These are phyloP conservation scores for Cynoglossus semilaevis DNA, from an alignment of 2,113 vertebrate genomes.

Conservation along the genomic window DNA sequence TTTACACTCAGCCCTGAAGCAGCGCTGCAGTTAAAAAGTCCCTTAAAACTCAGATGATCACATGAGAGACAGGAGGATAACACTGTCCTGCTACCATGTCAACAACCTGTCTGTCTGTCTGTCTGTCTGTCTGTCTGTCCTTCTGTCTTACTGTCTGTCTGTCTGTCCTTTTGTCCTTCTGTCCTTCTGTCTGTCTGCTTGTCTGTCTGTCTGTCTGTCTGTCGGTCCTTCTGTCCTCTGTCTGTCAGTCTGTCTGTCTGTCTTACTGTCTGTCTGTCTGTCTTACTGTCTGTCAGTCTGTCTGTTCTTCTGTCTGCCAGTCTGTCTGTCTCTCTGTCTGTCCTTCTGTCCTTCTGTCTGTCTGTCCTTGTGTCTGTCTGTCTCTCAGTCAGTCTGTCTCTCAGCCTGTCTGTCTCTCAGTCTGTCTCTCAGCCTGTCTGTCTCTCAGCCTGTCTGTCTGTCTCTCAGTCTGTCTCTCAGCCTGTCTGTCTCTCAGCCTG, in stretches of 20 bases:
- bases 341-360: slow-evolving; percentile 12
- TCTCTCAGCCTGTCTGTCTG: slow-evolving; percentile 29
- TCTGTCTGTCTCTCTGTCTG: slow-evolving; percentile 3
- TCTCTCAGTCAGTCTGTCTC: slow-evolving; percentile 27
- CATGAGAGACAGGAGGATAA: slow-evolving; percentile 73
- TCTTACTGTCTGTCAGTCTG: slow-evolving; percentile 23
- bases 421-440: no score
- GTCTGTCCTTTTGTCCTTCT: no score
- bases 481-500: no score
- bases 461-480: no score
- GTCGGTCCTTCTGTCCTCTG: no score
- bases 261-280: slow-evolving; percentile 30
- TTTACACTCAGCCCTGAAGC: slow-evolving; percentile 76
- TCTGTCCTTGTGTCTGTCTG: background rate
- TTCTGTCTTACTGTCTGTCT: slow-evolving; percentile 15
- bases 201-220: no score
- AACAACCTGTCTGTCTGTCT: slow-evolving; percentile 44
- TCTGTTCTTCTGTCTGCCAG: no score
- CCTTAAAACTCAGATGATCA: slow-evolving; percentile 77
- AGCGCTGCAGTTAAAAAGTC: slow-evolving; percentile 71
- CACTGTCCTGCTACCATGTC: slow-evolving; percentile 67
- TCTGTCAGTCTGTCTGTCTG: no score
- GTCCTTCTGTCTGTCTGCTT: no score
- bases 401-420: slow-evolving; percentile 36
- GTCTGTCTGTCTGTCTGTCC: slow-evolving; percentile 32